Evolutionary conservation across 2,113 vertebrate genomes (phyloP).

Genomic region (Hemiscyllium ocellatum): DNA sequence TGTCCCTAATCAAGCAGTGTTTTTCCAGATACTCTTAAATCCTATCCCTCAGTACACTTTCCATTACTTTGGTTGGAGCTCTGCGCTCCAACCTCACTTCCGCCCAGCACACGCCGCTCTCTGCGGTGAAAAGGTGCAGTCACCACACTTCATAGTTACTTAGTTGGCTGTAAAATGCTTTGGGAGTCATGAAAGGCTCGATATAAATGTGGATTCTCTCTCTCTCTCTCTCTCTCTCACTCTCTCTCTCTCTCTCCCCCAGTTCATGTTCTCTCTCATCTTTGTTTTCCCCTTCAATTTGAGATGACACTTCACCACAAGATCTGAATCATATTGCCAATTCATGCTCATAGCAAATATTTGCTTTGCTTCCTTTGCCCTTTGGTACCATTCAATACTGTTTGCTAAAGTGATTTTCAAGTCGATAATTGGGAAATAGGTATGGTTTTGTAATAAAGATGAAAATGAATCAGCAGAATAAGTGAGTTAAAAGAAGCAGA

Average conservation of each 20-base stretch:
- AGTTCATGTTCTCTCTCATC: not conserved
- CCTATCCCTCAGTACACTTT: too few relatives aligned
- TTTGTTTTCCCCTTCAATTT: not conserved
- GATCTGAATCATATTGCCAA: not conserved
- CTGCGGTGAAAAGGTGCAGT: too few relatives aligned
- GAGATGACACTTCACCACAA: not conserved
- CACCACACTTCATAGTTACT: not conserved
- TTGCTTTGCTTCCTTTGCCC: not conserved
- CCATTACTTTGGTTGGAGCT: too few relatives aligned
- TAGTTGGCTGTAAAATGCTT: not conserved
- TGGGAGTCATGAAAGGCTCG: not conserved
- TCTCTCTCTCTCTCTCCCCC: not conserved
- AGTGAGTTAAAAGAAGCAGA: not conserved
- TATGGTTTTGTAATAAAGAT: not conserved
- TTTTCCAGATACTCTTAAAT: too few relatives aligned
- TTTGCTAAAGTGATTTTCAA: not conserved
- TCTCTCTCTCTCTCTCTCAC: not conserved
- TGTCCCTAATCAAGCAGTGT: too few relatives aligned
- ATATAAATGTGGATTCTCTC: not conserved
- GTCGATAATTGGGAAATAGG: not conserved
- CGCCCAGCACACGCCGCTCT: too few relatives aligned
- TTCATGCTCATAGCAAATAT: not conserved
- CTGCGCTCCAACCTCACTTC: too few relatives aligned
- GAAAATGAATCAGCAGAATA: not conserved
- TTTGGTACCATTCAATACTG: not conserved